Conservation (phyloP, 2,113 vertebrate genomes). For the Hemibagrus wyckioides region DNA sequence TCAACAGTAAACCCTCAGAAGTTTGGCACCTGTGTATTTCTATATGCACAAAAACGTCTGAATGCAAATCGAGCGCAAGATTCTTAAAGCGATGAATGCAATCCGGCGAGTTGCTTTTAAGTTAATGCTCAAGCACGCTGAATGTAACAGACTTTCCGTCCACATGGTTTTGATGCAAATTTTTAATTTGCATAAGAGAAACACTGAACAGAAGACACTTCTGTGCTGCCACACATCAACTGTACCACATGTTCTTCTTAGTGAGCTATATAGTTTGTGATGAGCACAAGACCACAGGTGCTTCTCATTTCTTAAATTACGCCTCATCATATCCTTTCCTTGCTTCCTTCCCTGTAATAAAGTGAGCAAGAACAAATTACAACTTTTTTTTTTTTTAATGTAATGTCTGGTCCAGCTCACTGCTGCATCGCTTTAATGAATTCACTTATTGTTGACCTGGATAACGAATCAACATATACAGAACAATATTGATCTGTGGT, state of each 20-base stretch:
- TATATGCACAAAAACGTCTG: background rate
- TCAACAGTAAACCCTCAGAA: background rate
- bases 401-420: no score
- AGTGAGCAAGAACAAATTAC: background rate
- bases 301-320: background rate
- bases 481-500: background rate
- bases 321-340: no score
- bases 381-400: background rate
- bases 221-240: background rate
- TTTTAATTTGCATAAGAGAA: background rate
- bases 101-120: background rate
- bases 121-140: background rate
- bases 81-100: background rate
- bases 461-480: background rate
- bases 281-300: background rate
- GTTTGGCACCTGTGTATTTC: background rate
- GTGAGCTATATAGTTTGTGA: background rate
- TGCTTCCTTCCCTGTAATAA: background rate
- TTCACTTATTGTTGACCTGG: background rate
- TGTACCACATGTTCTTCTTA: background rate
- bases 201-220: background rate
- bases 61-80: constrained; percentile 2
- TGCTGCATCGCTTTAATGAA: no score
- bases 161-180: background rate
- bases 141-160: background rate